Evolutionary conservation across 2,113 vertebrate species (phyloP).

Genomic region (Parotia lawesii): DNA sequence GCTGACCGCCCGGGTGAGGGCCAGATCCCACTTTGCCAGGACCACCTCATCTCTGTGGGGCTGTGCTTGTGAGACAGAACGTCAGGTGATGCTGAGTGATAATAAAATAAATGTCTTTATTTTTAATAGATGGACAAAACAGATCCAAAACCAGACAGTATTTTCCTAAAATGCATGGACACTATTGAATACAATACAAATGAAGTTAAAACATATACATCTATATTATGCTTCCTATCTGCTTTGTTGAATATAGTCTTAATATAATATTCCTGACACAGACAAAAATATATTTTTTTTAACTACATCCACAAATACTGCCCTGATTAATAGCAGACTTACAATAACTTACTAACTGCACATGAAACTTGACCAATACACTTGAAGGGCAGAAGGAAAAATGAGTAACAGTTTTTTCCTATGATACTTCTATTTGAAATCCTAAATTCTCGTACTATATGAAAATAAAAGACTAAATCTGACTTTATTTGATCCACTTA

Average conservation of each 20-base stretch:
- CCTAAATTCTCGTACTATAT: slow-evolving; percentile 50
- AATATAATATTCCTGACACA: slow-evolving; percentile 77
- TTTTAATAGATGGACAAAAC: slow-evolving; percentile 72
- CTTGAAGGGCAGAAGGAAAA: slow-evolving; percentile 51
- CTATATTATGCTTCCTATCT: slow-evolving; percentile 53
- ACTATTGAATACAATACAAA: slow-evolving; percentile 73
- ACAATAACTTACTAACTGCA: slow-evolving; percentile 62
- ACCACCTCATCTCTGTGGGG: slow-evolving; percentile 43
- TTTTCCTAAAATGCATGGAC: slow-evolving; percentile 69
- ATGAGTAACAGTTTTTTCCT: background rate
- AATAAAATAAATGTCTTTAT: slow-evolving; percentile 82
- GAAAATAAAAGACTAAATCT: slow-evolving; percentile 67
- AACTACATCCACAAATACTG: slow-evolving; percentile 73
- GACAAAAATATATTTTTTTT: slow-evolving; percentile 87
- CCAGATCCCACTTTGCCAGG: fast-evolving
- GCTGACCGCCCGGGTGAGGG: fast-evolving
- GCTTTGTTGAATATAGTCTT: slow-evolving; percentile 58
- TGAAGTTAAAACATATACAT: slow-evolving; percentile 65
- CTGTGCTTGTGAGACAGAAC: slow-evolving; percentile 55
- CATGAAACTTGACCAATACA: slow-evolving; percentile 41
- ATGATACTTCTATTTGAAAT: slow-evolving; percentile 44
- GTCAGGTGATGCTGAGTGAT: slow-evolving; percentile 70
- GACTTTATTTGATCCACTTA: slow-evolving; percentile 49
- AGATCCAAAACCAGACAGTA: slow-evolving; percentile 63
- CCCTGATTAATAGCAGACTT: slow-evolving; percentile 69